phyloP scores from a whole-genome alignment of 92 coral and sea anemone genomes.

The Galaxea fascicularis region DNA sequence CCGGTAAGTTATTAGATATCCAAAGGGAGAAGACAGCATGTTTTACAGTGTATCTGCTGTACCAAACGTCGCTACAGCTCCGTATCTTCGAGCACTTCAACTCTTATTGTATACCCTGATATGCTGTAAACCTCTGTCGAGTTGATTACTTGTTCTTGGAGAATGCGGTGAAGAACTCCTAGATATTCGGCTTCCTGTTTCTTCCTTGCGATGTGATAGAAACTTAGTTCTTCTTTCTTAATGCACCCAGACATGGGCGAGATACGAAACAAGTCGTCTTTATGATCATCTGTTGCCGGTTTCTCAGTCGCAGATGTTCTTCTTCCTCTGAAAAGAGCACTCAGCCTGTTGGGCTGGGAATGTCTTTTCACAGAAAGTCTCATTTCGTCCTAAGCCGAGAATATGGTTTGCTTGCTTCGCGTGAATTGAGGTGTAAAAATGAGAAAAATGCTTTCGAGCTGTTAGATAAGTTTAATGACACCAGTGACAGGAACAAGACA shows the following conservation, averaged over 20 bases:
- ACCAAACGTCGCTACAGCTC: not conserved
- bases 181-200: conserved; percentile 8
- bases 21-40: too few species aligned
- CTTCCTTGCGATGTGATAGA: not conserved
- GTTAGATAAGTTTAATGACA: not conserved
- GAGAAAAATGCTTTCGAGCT: not conserved
- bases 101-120: conserved; percentile 25
- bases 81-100: conserved; percentile 47
- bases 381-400: not conserved
- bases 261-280: not conserved
- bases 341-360: conserved; percentile 20
- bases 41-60: too few species aligned
- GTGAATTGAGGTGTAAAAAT: not conserved
- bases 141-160: conserved; percentile 29
- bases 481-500: conserved; percentile 23
- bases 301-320: conserved; percentile 17
- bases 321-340: conserved; percentile 33
- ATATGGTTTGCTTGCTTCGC: not conserved
- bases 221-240: not conserved
- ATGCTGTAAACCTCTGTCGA: conserved; percentile 31
- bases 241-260: not conserved
- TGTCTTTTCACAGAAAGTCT: conserved; percentile 18
- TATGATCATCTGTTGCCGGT: not conserved
- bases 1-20: too few species aligned
- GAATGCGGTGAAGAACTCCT: conserved; percentile 35